A percentile compares a stretch with the other conserved stretches of the same genome.
phyloP scores from a whole-genome alignment of 2,888 invertebrate genomes.

The Drosophila eohydei region DNA sequence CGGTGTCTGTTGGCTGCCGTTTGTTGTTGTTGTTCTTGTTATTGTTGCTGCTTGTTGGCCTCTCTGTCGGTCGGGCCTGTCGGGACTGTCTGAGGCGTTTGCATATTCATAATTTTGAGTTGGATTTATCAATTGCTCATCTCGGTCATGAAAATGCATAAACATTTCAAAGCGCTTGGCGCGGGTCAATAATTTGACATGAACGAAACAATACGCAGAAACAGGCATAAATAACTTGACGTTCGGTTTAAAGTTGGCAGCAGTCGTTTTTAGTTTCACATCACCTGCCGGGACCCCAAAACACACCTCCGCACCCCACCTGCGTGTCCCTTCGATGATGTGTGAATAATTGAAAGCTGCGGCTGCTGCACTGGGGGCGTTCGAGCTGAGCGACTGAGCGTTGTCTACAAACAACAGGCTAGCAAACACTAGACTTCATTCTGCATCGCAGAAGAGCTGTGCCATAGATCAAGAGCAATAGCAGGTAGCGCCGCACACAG shows the following conservation, averaged over 20 bases:
- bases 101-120: slow-evolving; percentile 76
- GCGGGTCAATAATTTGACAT: slow-evolving; percentile 83
- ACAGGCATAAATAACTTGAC: slow-evolving; percentile 26
- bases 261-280: slow-evolving; percentile 17
- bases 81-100: slow-evolving; percentile 39
- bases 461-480: slow-evolving; percentile 55
- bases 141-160: slow-evolving; percentile 84
- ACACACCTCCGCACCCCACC: neutral
- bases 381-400: slow-evolving; percentile 18
- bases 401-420: slow-evolving; percentile 72
- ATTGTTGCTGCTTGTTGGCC: neutral
- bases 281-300: neutral
- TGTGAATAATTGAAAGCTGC: slow-evolving; percentile 71
- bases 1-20: slow-evolving; percentile 45
- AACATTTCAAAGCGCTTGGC: slow-evolving; percentile 82
- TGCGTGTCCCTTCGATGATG: slow-evolving; percentile 46
- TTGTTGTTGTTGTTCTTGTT: slow-evolving; percentile 21
- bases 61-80: neutral
- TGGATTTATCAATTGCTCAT: slow-evolving; percentile 83
- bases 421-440: slow-evolving; percentile 68
- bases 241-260: slow-evolving; percentile 6
- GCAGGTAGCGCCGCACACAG: slow-evolving; percentile 21
- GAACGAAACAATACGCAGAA: slow-evolving; percentile 80
- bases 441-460: slow-evolving; percentile 39
- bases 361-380: slow-evolving; percentile 20